phyloP scores from a whole-genome alignment of 2,797 vertebrate species.

The Gobionotothen gibberifrons region DNA sequence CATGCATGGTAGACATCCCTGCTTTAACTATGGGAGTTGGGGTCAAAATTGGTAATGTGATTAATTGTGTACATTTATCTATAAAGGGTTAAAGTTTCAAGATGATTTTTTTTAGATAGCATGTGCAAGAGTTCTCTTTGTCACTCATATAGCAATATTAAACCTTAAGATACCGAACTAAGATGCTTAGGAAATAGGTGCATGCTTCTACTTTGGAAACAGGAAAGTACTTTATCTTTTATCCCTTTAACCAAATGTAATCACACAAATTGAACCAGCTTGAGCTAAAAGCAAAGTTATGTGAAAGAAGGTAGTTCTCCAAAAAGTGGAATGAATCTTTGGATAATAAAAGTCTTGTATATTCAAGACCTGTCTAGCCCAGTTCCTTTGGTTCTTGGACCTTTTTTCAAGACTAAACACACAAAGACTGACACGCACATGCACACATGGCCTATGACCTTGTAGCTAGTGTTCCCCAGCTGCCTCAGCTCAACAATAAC shows the following conservation, averaged over 20 bases:
- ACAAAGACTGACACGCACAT: conserved; percentile 30
- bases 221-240: not conserved
- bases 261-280: conserved; percentile 12
- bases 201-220: not conserved
- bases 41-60: too few species aligned
- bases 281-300: conserved; percentile 19
- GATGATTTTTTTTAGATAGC: too few species aligned
- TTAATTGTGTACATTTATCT: too few species aligned
- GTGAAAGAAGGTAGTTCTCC: conserved; percentile 22
- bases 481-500: conserved; percentile 47
- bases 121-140: too few species aligned
- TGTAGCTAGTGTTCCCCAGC: conserved; percentile 47
- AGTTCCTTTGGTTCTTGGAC: conserved; percentile 26
- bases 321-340: conserved; percentile 22
- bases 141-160: too few species aligned
- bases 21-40: too few species aligned
- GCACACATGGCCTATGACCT: conserved; percentile 48
- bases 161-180: too few species aligned
- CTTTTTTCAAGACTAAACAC: conserved; percentile 59
- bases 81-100: too few species aligned
- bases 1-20: too few species aligned
- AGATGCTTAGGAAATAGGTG: not conserved
- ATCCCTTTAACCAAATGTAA: conserved; percentile 2
- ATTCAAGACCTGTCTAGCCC: conserved; percentile 44
- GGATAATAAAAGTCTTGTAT: conserved; percentile 49